Evolutionary conservation across 2,113 vertebrate genomes (phyloP).

Genomic region (Vulpes vulpes): DNA sequence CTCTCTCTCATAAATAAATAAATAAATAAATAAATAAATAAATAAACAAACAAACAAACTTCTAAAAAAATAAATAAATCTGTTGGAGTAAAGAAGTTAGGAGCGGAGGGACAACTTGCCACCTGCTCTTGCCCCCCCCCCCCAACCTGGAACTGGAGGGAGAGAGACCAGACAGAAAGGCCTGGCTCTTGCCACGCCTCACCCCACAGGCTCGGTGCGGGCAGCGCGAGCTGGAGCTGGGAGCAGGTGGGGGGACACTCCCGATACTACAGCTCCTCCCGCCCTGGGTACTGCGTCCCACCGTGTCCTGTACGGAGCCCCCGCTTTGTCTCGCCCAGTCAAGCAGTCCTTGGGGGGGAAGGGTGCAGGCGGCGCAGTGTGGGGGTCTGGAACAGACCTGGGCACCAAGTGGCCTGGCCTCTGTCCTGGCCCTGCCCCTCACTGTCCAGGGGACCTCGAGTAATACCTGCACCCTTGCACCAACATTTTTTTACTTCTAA

Average conservation of each 20-base stretch:
- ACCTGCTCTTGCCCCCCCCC: no score
- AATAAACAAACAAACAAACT: no score
- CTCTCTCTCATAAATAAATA: no score
- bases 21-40: no score
- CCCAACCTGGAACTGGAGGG: background rate
- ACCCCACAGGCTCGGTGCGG: fast-evolving
- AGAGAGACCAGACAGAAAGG: background rate
- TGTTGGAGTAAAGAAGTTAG: conserved; percentile 27
- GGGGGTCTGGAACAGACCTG: background rate
- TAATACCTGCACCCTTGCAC: no score
- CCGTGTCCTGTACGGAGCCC: fast-evolving
- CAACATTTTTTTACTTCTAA: background rate
- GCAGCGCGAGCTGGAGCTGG: background rate
- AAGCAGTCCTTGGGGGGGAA: background rate
- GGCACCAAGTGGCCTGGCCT: background rate
- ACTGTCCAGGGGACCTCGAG: background rate
- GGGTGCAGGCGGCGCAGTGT: background rate
- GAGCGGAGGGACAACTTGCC: background rate
- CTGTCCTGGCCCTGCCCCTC: background rate
- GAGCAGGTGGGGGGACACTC: background rate
- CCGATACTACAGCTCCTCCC: fast-evolving
- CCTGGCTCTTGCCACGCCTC: background rate
- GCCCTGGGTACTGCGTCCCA: background rate
- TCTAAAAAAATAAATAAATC: background rate
- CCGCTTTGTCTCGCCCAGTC: background rate